Conservation (phyloP, 2,797 vertebrate genomes). For the Falco columbarius region DNA sequence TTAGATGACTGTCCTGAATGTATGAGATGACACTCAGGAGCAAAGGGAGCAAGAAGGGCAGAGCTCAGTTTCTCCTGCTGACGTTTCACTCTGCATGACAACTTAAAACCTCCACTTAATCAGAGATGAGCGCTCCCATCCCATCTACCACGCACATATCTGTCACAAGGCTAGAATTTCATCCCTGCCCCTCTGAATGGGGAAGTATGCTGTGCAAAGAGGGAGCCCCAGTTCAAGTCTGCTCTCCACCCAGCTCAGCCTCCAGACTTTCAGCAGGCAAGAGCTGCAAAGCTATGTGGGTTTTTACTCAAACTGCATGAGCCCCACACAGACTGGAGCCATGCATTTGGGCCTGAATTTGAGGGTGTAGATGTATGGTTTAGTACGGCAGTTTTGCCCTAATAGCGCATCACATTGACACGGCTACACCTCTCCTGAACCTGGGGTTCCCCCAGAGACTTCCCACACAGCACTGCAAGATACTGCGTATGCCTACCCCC, state of each 20-base stretch:
- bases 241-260: neutral
- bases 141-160: accelerated
- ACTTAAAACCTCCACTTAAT: neutral
- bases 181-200: neutral
- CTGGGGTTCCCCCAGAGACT: neutral
- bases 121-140: neutral
- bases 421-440: accelerated
- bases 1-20: neutral
- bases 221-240: neutral
- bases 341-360: neutral
- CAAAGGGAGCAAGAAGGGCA: neutral
- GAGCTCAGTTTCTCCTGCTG: slow-evolving; percentile 51
- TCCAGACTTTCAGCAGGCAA: neutral
- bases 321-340: neutral
- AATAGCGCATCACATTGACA: neutral
- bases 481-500: accelerated
- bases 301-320: neutral
- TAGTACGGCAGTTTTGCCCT: neutral
- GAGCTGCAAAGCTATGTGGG: neutral
- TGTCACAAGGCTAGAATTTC: neutral
- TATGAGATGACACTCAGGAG: slow-evolving; percentile 5
- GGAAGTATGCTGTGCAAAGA: accelerated
- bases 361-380: neutral
- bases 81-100: slow-evolving; percentile 22
- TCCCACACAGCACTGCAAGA: neutral